Percentiles rank a stretch among this genome's conserved stretches.
These are phyloP conservation scores for Ictidomys tridecemlineatus DNA, from an alignment of 2,113 vertebrate species.

Conservation along the genomic window DNA sequence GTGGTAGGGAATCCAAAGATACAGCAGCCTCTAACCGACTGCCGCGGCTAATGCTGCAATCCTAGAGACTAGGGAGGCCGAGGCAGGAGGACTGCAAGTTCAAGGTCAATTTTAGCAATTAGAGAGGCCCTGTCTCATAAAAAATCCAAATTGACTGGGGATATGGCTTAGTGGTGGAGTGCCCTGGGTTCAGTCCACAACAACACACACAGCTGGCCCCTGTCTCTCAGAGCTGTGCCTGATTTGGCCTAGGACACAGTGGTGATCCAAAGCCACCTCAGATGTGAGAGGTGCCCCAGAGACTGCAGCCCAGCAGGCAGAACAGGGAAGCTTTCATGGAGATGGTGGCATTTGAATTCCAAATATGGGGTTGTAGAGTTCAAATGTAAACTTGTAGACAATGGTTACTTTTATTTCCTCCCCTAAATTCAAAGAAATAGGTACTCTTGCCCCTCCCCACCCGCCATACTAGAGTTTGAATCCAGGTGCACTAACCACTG, in stretches of 20 bases:
- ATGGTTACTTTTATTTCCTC: background rate
- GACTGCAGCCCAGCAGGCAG: background rate
- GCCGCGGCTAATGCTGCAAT: background rate
- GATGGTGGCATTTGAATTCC: background rate
- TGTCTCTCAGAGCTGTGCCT: background rate
- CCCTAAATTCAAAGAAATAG: constrained; percentile 2
- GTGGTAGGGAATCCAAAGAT: background rate
- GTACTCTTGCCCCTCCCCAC: background rate
- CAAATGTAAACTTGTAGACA: background rate
- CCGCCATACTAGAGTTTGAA: background rate
- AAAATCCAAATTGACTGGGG: background rate
- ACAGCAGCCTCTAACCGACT: background rate
- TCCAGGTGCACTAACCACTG: background rate
- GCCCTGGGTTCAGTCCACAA: background rate
- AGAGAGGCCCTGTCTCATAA: background rate
- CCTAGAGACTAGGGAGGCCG: background rate
- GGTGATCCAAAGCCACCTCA: background rate
- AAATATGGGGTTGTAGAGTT: background rate
- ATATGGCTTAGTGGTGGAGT: background rate
- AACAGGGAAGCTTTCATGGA: background rate
- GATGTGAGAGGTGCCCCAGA: accelerated
- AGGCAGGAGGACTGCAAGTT: background rate
- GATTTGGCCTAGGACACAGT: background rate
- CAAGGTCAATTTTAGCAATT: background rate
- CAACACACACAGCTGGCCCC: background rate